Base-by-base conservation (phyloP, 2,113 vertebrate species). In the Mohoua ochrocephala region DNA sequence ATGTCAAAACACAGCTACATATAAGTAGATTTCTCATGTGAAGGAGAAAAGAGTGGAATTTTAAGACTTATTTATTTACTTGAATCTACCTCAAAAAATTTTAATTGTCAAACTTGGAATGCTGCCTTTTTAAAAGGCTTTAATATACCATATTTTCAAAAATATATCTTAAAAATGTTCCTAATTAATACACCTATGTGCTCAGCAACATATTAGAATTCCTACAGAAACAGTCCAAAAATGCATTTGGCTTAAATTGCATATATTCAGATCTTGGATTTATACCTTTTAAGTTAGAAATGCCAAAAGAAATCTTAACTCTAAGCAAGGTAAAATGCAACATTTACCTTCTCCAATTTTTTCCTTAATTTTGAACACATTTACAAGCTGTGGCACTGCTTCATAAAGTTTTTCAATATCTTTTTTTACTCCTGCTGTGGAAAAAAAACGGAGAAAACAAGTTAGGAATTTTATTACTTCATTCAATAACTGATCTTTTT, bases 321-420 rank as follows among this genome's bases (percentile, higher is more conserved):
- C 44, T 57, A 60, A 41, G 47, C 42, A 81, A 84, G 49, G 41
- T 37, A 83, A 88, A 90, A 87, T 64, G 60, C 95, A 95, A 53
- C 60, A 81, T 74, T 97, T 96, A 99, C 99, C 99, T 99, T 99
- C 99, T 97, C 99, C 99, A 44, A 99, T 99, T 98, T 99, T 99
- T 73, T 99, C 98, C 65, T 98, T 98, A 64, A 99, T 98, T 95
- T 97, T 98, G 96, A 99, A 99, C 50, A 99, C 93, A 95, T 97
- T 98, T 37, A 97, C 95, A 80, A 99, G 98, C 96, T 99, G 99
- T 90, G 99, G 99, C 41, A 99, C 98, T 73, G 98, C 98, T 98
- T 99, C 98, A 97, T 98, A 99, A 92, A 99, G 98, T 19, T 97
- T 97, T 88, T 99, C 98, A 83, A 99, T 99, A 87, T 99, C 99